Percentiles rank a stretch among this genome's conserved stretches.
These are phyloP conservation scores for Ophraella communa DNA, from an alignment of 2,888 invertebrate genomes.

Conservation along the genomic window DNA sequence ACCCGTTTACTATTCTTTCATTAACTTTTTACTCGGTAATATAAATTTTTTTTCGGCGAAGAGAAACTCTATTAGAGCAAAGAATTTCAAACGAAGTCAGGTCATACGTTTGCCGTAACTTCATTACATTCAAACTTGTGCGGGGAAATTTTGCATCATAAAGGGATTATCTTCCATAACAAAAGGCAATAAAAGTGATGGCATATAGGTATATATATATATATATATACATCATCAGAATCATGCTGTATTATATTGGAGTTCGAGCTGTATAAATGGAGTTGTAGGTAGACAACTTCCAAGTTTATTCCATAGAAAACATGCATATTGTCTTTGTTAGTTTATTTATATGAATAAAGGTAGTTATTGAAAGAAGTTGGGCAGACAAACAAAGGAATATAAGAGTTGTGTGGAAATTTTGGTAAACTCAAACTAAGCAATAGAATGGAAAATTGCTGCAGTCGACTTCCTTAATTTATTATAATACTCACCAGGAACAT, in stretches of 20 bases:
- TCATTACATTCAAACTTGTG: conserved; percentile 49
- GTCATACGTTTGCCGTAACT: conserved; percentile 42
- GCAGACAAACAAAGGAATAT: too few relatives aligned
- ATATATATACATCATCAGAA: conserved; percentile 41
- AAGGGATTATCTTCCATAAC: conserved; percentile 52
- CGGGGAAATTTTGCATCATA: conserved; percentile 50
- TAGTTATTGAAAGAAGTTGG: too few relatives aligned
- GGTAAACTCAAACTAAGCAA: too few relatives aligned
- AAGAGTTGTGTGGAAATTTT: too few relatives aligned
- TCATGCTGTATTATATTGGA: conserved; percentile 34
- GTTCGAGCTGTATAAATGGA: background rate
- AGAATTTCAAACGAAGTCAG: conserved; percentile 20
- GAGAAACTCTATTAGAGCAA: conserved; percentile 25
- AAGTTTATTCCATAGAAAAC: too few relatives aligned
- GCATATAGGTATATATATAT: conserved; percentile 42
- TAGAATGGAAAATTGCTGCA: too few relatives aligned
- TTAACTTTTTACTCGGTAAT: background rate
- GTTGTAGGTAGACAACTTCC: conserved; percentile 38
- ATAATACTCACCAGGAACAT: too few relatives aligned
- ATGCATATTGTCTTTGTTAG: too few relatives aligned
- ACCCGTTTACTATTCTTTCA: background rate
- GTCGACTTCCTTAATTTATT: too few relatives aligned
- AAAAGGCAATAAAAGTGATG: conserved; percentile 52
- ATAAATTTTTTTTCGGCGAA: too few relatives aligned
- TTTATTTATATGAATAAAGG: too few relatives aligned